A percentile compares a stretch with the other conserved stretches of the same genome.
phyloP scores from a whole-genome alignment of 2,888 invertebrate species.

The Pristionchus arcanus region DNA sequence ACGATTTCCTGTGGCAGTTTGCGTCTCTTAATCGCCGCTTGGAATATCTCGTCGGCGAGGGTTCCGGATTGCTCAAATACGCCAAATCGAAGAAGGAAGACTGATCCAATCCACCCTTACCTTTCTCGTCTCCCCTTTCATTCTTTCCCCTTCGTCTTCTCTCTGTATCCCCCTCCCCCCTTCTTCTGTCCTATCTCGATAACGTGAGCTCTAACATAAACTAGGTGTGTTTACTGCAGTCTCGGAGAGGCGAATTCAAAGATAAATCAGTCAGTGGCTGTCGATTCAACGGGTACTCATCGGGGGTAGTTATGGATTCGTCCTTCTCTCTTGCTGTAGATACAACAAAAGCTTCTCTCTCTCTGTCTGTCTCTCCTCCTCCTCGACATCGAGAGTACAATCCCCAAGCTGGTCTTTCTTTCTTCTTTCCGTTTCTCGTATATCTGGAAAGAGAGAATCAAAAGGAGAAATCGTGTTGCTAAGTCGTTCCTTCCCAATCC shows the following conservation, averaged over 20 bases:
- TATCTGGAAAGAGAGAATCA: constrained; percentile 40
- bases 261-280: constrained; percentile 37
- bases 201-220: constrained; percentile 39
- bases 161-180: background rate
- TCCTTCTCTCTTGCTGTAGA: background rate
- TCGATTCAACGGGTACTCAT: background rate
- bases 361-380: background rate
- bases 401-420: constrained; percentile 46
- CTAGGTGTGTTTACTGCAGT: constrained; percentile 47
- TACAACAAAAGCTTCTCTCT: constrained; percentile 40
- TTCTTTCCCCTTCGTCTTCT: background rate
- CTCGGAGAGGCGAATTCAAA: constrained; percentile 38
- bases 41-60: constrained; percentile 55
- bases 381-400: constrained; percentile 38
- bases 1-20: constrained; percentile 57
- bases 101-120: constrained; percentile 4
- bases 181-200: constrained; percentile 26
- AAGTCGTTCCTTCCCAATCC: constrained; percentile 9
- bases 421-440: constrained; percentile 51
- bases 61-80: constrained; percentile 54
- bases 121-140: constrained; percentile 22
- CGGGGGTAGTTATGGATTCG: constrained; percentile 19
- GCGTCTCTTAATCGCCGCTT: constrained; percentile 50
- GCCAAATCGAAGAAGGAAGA: constrained; percentile 47
- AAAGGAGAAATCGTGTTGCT: constrained; percentile 42